Evolutionary conservation across 2,888 invertebrate genomes (phyloP).

Genomic region (Drosophila acutilabella): DNA sequence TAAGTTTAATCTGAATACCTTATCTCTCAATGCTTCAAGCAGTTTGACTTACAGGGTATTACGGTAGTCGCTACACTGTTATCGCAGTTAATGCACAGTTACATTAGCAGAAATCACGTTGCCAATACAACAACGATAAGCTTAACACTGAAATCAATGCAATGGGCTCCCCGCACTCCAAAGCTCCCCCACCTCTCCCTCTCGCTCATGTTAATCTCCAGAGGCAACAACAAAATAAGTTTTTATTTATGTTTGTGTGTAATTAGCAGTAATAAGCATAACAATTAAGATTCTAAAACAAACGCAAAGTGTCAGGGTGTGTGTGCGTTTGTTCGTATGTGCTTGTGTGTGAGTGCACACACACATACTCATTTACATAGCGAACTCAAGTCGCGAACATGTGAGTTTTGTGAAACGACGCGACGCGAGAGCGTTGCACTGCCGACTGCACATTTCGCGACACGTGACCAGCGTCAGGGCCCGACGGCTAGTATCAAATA

Average conservation of each 20-base stretch:
- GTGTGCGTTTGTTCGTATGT: too few species aligned
- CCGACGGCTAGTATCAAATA: conserved; percentile 39
- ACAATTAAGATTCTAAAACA: conserved; percentile 16
- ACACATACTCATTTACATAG: conserved; percentile 63
- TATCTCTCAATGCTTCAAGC: too few species aligned
- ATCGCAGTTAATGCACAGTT: conserved; percentile 1
- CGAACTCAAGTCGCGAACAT: conserved; percentile 77
- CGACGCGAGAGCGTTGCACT: conserved; percentile 82
- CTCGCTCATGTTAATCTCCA: too few species aligned
- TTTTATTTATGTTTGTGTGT: not conserved
- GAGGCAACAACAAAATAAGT: conserved; percentile 1
- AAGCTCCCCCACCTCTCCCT: not conserved
- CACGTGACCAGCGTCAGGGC: conserved; percentile 66
- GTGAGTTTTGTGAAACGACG: conserved; percentile 63
- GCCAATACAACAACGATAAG: conserved; percentile 3
- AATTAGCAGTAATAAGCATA: conserved; percentile 4
- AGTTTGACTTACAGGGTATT: not conserved
- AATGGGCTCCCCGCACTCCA: not conserved
- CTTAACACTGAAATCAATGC: conserved; percentile 2
- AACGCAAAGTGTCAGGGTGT: not conserved
- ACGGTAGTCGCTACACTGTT: not conserved
- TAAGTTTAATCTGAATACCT: too few species aligned
- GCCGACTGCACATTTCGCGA: conserved; percentile 69
- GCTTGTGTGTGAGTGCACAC: not conserved
- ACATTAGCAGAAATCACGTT: conserved; percentile 26